Evolutionary conservation across 1,140 invertebrate genomes (phyloP), one percentile per base, ranked within the genome.

Genomic region (Zeugodacus cucurbitae): DNA sequence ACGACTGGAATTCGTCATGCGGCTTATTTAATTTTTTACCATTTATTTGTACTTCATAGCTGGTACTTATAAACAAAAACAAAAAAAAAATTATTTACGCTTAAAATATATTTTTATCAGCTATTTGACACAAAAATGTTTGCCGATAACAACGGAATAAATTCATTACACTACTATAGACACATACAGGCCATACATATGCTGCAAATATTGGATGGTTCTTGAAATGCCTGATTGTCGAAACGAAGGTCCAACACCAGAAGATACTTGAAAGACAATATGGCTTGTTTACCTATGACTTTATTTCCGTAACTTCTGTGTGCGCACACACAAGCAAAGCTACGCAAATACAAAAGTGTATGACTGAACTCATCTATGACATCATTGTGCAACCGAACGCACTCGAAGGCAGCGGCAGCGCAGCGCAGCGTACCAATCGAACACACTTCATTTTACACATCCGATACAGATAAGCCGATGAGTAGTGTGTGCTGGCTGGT

Each of bases 271-370:
- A 74, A 32, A 32, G 20, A 37, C 67, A 74, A 41, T 37, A 74
- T 34, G 14, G n/a, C n/a, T 37, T 74, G 67, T 74, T 32, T 74
- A 74, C 67, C 34, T 74, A 34, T 11, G 32, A 74, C 20, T 74
- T 74, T 37, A 74, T 74, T 74, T 74, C 67, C 67, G 67, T 74
- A 74, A 74, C 67, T 74, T 74, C 67, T 41, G 67, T 22, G 67
- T 41, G 17, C 17, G 34, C 34, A n/a, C n/a, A n/a, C n/a, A n/a
- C n/a, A 41, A 67, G 17, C 34, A 41, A 74, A n/a, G 14, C 20
- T 74, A 37, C 20, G 6, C 67, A 74, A 41, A 74, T 20, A 74
- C 34, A 22, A 7, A 20, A 17, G 22, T 74, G 20, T 74, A 74
- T 74, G 34, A 34, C 20, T 41, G 67, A 37, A 67, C n/a, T 67